Conservation (phyloP, 2,888 invertebrate genomes). For the Hirudinaria manillensis region DNA sequence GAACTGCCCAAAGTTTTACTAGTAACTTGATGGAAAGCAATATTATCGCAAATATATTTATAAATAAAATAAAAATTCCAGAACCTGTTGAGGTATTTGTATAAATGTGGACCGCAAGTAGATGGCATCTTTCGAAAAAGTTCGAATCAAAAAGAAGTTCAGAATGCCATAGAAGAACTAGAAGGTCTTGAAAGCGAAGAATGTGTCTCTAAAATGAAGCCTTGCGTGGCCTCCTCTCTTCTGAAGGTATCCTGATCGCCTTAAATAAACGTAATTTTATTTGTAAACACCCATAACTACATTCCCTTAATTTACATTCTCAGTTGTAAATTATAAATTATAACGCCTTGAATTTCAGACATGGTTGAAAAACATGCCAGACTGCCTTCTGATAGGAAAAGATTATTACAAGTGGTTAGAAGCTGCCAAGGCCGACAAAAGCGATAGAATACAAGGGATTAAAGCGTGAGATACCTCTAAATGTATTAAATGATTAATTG, state of each 20-base stretch:
- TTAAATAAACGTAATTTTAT: no score
- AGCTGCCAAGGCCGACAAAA: background rate
- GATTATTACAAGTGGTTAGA: conserved; percentile 22
- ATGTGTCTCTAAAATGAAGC: background rate
- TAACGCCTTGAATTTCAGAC: background rate
- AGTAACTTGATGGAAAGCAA: background rate
- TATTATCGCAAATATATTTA: no score
- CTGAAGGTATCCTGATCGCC: conserved; percentile 3
- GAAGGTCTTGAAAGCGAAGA: background rate
- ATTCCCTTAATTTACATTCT: no score
- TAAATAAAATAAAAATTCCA: background rate
- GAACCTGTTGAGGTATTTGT: background rate
- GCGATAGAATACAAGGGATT: background rate
- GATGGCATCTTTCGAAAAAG: conserved; percentile 22
- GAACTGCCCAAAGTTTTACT: conserved; percentile 3
- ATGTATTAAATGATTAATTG: background rate
- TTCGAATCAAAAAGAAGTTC: conserved; percentile 6
- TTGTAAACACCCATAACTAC: no score
- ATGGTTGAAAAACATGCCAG: conserved; percentile 18
- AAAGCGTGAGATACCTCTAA: conserved; percentile 11
- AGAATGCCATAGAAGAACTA: background rate
- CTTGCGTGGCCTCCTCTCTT: background rate
- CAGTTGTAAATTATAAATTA: no score
- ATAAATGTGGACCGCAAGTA: background rate
- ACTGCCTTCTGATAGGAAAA: conserved; percentile 16